Percentiles rank a stretch among this genome's conserved stretches.
These are phyloP conservation scores for Tachina grossa DNA, from an alignment of 2,888 invertebrate genomes.

Conservation along the genomic window DNA sequence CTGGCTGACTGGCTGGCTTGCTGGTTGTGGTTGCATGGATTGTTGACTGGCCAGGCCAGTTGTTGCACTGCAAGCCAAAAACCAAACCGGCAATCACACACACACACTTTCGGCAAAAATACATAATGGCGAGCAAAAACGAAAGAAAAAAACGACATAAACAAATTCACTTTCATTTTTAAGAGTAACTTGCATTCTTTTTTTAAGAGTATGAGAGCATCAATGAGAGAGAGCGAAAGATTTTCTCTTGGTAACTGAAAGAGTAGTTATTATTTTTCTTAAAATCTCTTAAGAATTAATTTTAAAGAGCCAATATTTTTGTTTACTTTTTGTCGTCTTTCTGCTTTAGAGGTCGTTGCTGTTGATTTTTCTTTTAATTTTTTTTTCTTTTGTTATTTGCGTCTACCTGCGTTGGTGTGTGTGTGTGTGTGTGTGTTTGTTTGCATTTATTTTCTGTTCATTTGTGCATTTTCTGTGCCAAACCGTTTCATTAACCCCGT, in stretches of 20 bases:
- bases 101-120: neutral
- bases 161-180: constrained; percentile 70
- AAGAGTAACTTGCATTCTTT: constrained; percentile 14
- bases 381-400: constrained; percentile 26
- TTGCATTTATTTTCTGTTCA: constrained; percentile 41
- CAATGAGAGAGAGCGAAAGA: too few species aligned
- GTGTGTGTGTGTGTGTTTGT: constrained; percentile 17
- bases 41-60: constrained; percentile 58
- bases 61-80: constrained; percentile 58
- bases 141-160: constrained; percentile 45
- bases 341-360: constrained; percentile 69
- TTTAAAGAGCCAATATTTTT: constrained; percentile 37
- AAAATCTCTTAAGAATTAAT: constrained; percentile 13
- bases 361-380: constrained; percentile 42
- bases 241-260: neutral
- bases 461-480: constrained; percentile 80
- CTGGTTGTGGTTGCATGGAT: constrained; percentile 58
- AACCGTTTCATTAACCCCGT: constrained; percentile 82
- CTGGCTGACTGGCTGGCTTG: constrained; percentile 42
- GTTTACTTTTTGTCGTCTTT: constrained; percentile 11
- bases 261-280: neutral
- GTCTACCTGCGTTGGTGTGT: constrained; percentile 39
- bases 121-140: constrained; percentile 3
- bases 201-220: neutral
- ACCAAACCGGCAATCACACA: constrained; percentile 12